Evolutionary conservation across 2,888 invertebrate species (phyloP).

Genomic region (Drosophila eohydei): DNA sequence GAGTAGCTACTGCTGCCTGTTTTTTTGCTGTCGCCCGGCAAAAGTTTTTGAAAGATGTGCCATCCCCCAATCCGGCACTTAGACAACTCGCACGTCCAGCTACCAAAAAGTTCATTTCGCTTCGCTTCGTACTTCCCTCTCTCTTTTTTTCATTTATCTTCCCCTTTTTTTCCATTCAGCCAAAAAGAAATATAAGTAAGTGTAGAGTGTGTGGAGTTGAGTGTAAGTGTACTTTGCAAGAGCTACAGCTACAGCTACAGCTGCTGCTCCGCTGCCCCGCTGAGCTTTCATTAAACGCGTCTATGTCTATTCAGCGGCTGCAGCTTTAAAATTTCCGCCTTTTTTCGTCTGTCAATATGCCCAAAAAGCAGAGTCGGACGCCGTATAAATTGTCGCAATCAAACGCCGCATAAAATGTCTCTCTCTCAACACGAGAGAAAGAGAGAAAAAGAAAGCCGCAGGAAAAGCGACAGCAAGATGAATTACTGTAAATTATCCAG

Average conservation of each 20-base stretch:
- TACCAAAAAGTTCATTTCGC: conserved; percentile 68
- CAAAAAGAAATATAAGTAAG: conserved; percentile 63
- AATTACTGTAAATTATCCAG: conserved; percentile 81
- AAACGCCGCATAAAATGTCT: conserved; percentile 50
- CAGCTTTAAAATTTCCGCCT: conserved; percentile 60
- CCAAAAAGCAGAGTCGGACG: conserved; percentile 60
- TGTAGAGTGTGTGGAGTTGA: conserved; percentile 41
- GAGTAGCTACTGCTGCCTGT: conserved; percentile 51
- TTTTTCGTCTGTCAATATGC: conserved; percentile 40
- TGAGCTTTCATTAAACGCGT: conserved; percentile 69
- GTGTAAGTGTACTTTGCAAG: conserved; percentile 52
- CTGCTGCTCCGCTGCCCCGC: conserved; percentile 11
- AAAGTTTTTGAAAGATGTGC: conserved; percentile 76
- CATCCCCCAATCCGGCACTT: conserved; percentile 55
- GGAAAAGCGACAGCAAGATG: conserved; percentile 72
- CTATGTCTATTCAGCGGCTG: conserved; percentile 46
- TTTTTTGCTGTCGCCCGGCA: conserved; percentile 73
- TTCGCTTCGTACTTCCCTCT: conserved; percentile 32
- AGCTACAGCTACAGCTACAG: background rate
- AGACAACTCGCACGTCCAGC: conserved; percentile 76
- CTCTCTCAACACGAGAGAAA: background rate
- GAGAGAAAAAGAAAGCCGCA: conserved; percentile 14
- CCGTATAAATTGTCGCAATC: conserved; percentile 80
- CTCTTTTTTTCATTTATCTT: conserved; percentile 32
- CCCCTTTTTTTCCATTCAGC: conserved; percentile 27